Percentiles rank a stretch among this genome's conserved stretches.
Conservation (phyloP, 2,888 invertebrate genomes). For the Nomada ruficornis region DNA sequence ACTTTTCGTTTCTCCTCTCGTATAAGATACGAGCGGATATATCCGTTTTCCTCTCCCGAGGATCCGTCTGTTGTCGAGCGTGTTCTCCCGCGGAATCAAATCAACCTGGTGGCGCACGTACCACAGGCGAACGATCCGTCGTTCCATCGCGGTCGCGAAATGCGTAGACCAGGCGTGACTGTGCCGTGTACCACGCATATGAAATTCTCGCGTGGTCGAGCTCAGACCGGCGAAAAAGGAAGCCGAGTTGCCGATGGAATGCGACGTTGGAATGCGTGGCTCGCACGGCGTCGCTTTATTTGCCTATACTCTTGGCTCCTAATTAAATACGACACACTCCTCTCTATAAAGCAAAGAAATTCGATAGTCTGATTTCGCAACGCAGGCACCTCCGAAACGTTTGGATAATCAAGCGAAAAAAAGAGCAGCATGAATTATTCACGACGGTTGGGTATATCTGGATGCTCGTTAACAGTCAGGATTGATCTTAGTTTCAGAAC, state of each 20-base stretch:
- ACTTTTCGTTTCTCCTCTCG: slow-evolving; percentile 2
- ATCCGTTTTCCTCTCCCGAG: slow-evolving; percentile 20
- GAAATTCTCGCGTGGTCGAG: slow-evolving; percentile 52
- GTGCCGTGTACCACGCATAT: slow-evolving; percentile 30
- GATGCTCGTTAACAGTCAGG: too few relatives aligned
- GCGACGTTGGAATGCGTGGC: slow-evolving; percentile 31
- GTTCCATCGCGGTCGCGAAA: slow-evolving; percentile 21
- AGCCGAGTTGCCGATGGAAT: slow-evolving; percentile 42
- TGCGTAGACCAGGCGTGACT: slow-evolving; percentile 36
- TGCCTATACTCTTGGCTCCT: slow-evolving; percentile 13
- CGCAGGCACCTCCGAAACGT: too few relatives aligned
- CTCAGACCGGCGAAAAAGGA: slow-evolving; percentile 42
- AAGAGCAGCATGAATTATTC: too few relatives aligned
- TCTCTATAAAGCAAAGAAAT: background rate
- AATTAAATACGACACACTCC: slow-evolving; percentile 16
- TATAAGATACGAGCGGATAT: background rate
- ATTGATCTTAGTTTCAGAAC: too few relatives aligned
- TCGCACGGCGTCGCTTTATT: slow-evolving; percentile 5
- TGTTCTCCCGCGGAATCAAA: slow-evolving; percentile 56
- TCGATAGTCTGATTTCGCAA: too few relatives aligned
- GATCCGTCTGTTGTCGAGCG: slow-evolving; percentile 31
- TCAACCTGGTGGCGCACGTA: slow-evolving; percentile 45
- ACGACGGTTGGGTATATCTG: too few relatives aligned
- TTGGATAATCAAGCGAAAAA: too few relatives aligned
- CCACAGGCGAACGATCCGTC: slow-evolving; percentile 29